phyloP scores from a whole-genome alignment of 92 coral and sea anemone genomes.

The Porites lobata region DNA sequence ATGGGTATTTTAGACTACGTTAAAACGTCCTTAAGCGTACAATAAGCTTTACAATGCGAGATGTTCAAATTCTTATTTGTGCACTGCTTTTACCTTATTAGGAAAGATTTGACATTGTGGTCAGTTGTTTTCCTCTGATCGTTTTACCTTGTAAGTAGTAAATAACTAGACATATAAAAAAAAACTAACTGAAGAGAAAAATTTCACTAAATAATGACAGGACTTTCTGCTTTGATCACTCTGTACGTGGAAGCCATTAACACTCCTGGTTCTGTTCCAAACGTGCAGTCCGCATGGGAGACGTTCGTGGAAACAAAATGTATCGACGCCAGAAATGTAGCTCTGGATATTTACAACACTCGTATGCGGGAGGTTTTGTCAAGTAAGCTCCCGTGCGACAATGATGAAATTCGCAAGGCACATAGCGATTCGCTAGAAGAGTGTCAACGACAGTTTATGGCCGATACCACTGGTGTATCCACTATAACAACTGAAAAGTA shows the following conservation, averaged over 20 bases:
- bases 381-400: slow-evolving; percentile 60
- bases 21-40: too few relatives aligned
- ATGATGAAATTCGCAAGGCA: slow-evolving; percentile 39
- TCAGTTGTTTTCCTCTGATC: too few relatives aligned
- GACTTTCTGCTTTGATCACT: slow-evolving; percentile 69
- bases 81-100: too few relatives aligned
- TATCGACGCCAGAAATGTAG: slow-evolving; percentile 16
- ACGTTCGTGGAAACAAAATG: slow-evolving; percentile 64
- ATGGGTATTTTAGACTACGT: too few relatives aligned
- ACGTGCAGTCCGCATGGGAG: slow-evolving; percentile 78
- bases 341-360: slow-evolving; percentile 18
- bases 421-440: slow-evolving; percentile 51
- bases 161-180: too few relatives aligned
- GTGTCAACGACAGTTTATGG: slow-evolving; percentile 31
- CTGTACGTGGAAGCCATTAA: slow-evolving; percentile 75
- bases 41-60: too few relatives aligned
- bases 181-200: too few relatives aligned
- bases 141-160: neutral
- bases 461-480: slow-evolving; percentile 57
- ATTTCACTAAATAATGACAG: neutral
- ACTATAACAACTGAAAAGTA: slow-evolving; percentile 54
- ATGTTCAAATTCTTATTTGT: too few relatives aligned
- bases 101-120: too few relatives aligned
- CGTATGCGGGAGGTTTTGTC: slow-evolving; percentile 24
- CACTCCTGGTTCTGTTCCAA: slow-evolving; percentile 79